Base-by-base conservation (phyloP, 2,113 vertebrate genomes). In the Lethenteron camtschaticum region DNA sequence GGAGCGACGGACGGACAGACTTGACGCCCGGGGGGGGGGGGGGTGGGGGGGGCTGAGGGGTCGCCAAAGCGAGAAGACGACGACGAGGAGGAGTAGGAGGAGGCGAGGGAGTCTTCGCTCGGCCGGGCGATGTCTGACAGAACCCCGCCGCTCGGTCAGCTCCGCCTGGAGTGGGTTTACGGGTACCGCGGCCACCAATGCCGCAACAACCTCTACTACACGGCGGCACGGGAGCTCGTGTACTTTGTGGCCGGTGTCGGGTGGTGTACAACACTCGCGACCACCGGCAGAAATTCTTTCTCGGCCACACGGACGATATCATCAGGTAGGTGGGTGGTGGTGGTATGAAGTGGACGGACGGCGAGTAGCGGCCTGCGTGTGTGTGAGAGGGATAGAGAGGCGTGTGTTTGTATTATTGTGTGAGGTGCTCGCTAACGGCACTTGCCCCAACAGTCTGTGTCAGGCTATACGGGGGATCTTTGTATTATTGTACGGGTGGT, bases 161-260 rank as follows among this genome's bases (percentile, higher is more conserved):
- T 99, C 72, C 82, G 87, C 70, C 82, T 99, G 79, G 94, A 99
- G 81, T 96, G 92, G 94, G 84, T 96, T 68, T 91, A 99, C 73
- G 94, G 94, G 1, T 99, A 99, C 83, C 74, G 92, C 71, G 94
- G 92, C 6, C 91, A 96, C 77, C 94, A 99, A 82, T 96, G 92
- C 79, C 86, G 94, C 58, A 99, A 99, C 81, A 99, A 99, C 81
- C 87, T 99, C 75, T 95, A 86, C 82, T 99, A 96, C 83, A 99
- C 90, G 0, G 89, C 86, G 0, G 87, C 87, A 24, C 94, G 95
- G 70, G 94, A 99, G 80, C 78, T 99, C 74, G 88, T 96, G 58
- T 99, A 99, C 82, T 99, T 96, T 14, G 92, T 96, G 78, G 92
- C 92, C 0, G 94, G 90, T 18, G 88, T 96, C 74, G 92, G 94